Conservation (phyloP, 2,888 invertebrate species). For the Synanthedon andrenaeformis region DNA sequence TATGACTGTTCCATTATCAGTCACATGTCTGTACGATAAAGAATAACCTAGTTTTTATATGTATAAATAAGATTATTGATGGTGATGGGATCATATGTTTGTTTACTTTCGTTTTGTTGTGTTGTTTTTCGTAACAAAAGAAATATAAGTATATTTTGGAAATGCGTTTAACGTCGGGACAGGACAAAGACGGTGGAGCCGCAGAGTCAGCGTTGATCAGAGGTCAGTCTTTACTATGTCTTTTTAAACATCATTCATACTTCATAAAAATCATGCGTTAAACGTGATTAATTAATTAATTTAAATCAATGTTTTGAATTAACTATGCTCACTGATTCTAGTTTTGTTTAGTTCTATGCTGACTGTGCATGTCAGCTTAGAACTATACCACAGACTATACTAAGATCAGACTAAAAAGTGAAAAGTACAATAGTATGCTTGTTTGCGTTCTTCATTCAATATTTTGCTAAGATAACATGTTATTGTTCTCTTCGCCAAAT, state of each 20-base stretch:
- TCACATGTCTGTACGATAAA: constrained; percentile 51
- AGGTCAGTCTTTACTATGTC: constrained; percentile 24
- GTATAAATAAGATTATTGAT: constrained; percentile 53
- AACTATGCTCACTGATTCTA: too few relatives aligned
- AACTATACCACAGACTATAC: too few relatives aligned
- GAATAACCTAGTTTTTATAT: constrained; percentile 56
- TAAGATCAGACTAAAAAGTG: too few relatives aligned
- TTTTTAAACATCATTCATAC: neutral
- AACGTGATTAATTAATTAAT: too few relatives aligned
- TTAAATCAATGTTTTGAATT: too few relatives aligned
- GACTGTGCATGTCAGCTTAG: too few relatives aligned
- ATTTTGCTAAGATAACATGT: too few relatives aligned
- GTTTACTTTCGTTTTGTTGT: neutral
- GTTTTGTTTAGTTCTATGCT: too few relatives aligned
- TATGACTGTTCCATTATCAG: constrained; percentile 41
- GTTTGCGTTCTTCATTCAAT: too few relatives aligned
- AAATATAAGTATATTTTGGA: constrained; percentile 5
- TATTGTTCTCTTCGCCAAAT: too few relatives aligned
- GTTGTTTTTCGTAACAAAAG: neutral
- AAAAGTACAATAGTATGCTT: too few relatives aligned
- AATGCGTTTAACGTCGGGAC: constrained; percentile 52
- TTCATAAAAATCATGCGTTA: too few relatives aligned
- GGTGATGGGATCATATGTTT: constrained; percentile 17
- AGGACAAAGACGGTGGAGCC: constrained; percentile 55
- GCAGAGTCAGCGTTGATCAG: constrained; percentile 34